Conservation (phyloP, 2,113 vertebrate species). For the Bos javanicus region DNA sequence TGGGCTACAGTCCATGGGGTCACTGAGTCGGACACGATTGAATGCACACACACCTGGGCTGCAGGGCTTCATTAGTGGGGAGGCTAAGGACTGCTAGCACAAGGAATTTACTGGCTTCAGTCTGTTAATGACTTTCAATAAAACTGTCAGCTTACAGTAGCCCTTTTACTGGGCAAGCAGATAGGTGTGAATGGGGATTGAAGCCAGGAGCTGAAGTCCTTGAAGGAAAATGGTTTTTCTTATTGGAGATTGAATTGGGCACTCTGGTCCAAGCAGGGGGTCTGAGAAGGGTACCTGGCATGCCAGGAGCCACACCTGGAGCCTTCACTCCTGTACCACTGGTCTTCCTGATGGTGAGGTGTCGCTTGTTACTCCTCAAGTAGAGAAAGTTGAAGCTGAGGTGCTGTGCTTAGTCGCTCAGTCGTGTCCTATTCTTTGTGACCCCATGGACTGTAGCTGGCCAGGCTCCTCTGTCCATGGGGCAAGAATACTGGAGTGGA, state of each 20-base stretch:
- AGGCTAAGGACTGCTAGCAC: background rate
- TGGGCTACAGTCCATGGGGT: background rate
- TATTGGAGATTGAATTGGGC: background rate
- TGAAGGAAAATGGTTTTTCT: background rate
- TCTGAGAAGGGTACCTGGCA: background rate
- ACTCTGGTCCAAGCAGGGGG: background rate
- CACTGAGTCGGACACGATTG: background rate
- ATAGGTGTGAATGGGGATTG: background rate
- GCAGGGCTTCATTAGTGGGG: background rate
- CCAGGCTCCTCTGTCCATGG: background rate
- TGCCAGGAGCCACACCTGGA: background rate
- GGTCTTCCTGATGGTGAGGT: background rate
- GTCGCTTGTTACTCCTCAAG: background rate
- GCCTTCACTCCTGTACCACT: too few relatives aligned
- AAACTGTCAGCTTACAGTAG: background rate
- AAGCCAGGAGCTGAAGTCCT: background rate
- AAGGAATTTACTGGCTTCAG: background rate
- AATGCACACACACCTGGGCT: background rate
- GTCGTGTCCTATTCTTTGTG: accelerated
- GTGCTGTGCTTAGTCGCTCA: background rate
- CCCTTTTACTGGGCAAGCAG: background rate
- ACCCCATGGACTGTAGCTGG: background rate
- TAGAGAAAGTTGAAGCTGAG: background rate
- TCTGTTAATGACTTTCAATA: background rate
- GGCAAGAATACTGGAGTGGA: background rate